Evolutionary conservation across 2,113 vertebrate species (phyloP).

Genomic region (Morone saxatilis): DNA sequence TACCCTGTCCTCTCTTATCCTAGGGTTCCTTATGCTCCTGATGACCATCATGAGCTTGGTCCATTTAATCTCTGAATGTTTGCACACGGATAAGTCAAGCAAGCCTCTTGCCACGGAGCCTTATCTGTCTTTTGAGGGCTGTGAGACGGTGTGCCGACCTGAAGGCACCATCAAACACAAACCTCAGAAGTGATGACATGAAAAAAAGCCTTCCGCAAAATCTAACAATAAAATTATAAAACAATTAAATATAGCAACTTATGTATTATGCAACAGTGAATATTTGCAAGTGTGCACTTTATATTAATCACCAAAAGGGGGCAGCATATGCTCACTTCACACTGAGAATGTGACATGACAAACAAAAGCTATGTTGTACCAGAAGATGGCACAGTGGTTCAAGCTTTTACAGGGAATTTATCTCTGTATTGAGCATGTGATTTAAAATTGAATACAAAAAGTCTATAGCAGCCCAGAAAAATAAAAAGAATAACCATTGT

Average conservation of each 20-base stretch:
- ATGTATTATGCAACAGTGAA: not conserved
- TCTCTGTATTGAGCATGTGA: not conserved
- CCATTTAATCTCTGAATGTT: conserved; percentile 44
- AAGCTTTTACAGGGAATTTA: not conserved
- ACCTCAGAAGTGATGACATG: not conserved
- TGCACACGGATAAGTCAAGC: not conserved
- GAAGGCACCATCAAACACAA: conserved; percentile 8
- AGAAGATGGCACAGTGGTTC: conserved; percentile 40
- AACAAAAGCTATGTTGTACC: not conserved
- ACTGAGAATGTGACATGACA: no score
- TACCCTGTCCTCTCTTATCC: not conserved
- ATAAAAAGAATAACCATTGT: not conserved
- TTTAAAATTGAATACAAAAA: not conserved
- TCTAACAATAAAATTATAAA: not conserved
- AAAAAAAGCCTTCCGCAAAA: not conserved
- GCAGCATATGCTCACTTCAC: conserved; percentile 50
- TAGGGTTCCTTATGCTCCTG: conserved; percentile 59
- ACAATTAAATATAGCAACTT: not conserved
- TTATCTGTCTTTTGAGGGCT: not conserved
- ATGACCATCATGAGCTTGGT: conserved; percentile 55
- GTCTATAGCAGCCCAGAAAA: not conserved
- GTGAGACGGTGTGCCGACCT: conserved; percentile 31
- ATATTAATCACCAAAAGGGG: conserved; percentile 45
- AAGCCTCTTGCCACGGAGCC: not conserved
- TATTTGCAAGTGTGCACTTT: conserved; percentile 8